Evolutionary conservation across 2,113 vertebrate species (phyloP).

Genomic region (Carlito syrichta): DNA sequence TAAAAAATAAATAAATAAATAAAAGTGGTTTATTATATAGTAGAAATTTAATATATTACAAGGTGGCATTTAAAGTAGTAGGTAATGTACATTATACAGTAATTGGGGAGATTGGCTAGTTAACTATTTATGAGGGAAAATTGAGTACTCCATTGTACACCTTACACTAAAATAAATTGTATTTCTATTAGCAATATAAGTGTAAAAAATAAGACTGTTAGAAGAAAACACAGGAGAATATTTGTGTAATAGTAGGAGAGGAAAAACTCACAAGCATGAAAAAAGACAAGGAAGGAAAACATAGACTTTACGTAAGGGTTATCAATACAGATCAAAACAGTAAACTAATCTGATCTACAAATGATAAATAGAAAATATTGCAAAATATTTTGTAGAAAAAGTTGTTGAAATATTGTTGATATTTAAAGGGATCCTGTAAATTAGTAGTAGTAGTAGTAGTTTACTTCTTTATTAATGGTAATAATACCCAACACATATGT

Average conservation of each 20-base stretch:
- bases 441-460: background rate
- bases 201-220: background rate
- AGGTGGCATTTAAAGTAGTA: background rate
- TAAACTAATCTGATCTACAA: background rate
- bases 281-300: background rate
- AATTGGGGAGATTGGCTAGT: background rate
- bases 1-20: too few relatives aligned
- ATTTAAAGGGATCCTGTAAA: background rate
- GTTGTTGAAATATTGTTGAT: background rate
- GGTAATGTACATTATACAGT: background rate
- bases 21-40: background rate
- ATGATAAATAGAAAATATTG: background rate
- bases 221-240: background rate
- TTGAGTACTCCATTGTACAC: background rate
- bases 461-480: background rate
- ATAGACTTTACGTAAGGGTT: background rate
- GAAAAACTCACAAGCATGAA: background rate
- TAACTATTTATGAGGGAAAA: background rate
- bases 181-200: background rate
- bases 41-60: background rate
- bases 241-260: background rate
- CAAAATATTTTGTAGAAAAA: background rate
- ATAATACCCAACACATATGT: background rate
- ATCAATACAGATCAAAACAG: background rate
- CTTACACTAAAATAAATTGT: background rate